These are phyloP conservation scores for Anhinga anhinga DNA, from an alignment of 2,113 vertebrate genomes.

Conservation along the genomic window DNA sequence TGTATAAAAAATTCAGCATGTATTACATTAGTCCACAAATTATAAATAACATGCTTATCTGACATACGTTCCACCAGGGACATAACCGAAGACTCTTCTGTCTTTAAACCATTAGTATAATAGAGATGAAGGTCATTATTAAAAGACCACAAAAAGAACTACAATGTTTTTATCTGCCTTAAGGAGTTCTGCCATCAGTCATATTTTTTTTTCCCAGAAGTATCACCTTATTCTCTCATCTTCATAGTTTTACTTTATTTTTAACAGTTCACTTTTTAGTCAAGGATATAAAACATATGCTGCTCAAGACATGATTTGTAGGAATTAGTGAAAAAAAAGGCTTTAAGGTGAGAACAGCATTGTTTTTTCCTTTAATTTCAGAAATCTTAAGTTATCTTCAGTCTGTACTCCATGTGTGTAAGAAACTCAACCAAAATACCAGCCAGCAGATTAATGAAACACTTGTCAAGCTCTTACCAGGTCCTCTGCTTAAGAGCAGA, in stretches of 20 bases:
- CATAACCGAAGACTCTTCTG: neutral
- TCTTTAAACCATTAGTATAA: neutral
- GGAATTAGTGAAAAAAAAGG: slow-evolving; percentile 1
- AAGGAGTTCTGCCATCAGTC: neutral
- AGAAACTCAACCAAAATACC: neutral
- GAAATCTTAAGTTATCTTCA: neutral
- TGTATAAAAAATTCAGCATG: neutral
- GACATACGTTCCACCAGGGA: neutral
- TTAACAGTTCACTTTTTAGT: neutral
- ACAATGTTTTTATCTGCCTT: neutral
- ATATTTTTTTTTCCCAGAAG: neutral
- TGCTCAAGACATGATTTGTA: neutral
- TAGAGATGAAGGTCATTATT: neutral
- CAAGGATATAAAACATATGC: neutral
- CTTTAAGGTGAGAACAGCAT: slow-evolving; percentile 5
- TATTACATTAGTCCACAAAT: neutral
- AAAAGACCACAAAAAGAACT: neutral
- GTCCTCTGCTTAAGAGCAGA: neutral
- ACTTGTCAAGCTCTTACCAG: neutral
- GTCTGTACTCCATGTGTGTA: neutral
- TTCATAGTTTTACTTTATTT: neutral
- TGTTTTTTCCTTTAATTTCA: neutral
- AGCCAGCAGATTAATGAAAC: slow-evolving; percentile 4
- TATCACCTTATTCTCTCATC: neutral
- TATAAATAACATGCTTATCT: neutral